Evolutionary conservation across 2,888 invertebrate genomes (phyloP).

Genomic region (Anthophora plumipes): DNA sequence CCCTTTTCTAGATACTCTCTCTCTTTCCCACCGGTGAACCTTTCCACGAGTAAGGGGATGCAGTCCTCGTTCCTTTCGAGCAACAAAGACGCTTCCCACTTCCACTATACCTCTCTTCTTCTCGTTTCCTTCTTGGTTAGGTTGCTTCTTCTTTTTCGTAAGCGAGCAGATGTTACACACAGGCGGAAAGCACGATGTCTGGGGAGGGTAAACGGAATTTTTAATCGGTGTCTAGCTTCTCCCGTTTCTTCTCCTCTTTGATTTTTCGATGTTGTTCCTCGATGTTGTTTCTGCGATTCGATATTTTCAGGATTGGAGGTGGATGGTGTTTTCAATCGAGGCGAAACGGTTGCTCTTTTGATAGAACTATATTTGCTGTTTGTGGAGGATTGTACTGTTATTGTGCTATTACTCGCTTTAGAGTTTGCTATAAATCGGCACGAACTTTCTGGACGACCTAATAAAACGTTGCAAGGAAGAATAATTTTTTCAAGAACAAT

Average conservation of each 20-base stretch:
- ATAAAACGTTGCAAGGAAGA: no score
- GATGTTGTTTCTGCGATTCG: background rate
- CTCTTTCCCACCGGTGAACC: conserved; percentile 28
- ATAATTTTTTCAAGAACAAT: no score
- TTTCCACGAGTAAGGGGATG: conserved; percentile 55
- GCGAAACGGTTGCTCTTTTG: no score
- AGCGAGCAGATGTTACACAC: conserved; percentile 76
- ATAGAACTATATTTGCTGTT: no score
- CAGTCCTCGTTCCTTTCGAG: conserved; percentile 66
- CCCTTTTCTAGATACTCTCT: conserved; percentile 27
- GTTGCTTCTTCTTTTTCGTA: conserved; percentile 62
- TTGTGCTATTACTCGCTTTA: no score
- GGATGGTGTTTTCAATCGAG: no score
- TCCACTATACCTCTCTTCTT: background rate
- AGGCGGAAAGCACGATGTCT: conserved; percentile 63
- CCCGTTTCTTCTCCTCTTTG: conserved; percentile 11
- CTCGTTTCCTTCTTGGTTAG: background rate
- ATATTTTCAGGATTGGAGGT: background rate
- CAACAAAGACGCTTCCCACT: conserved; percentile 60
- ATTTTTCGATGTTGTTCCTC: background rate
- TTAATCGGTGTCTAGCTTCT: conserved; percentile 73
- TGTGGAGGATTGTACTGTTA: no score
- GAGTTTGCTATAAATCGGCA: no score
- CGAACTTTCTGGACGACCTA: no score
- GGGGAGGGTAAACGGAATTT: conserved; percentile 77